Evolutionary conservation across 2,797 vertebrate species (phyloP).

Genomic region (Schizothorax lantsangensis): DNA sequence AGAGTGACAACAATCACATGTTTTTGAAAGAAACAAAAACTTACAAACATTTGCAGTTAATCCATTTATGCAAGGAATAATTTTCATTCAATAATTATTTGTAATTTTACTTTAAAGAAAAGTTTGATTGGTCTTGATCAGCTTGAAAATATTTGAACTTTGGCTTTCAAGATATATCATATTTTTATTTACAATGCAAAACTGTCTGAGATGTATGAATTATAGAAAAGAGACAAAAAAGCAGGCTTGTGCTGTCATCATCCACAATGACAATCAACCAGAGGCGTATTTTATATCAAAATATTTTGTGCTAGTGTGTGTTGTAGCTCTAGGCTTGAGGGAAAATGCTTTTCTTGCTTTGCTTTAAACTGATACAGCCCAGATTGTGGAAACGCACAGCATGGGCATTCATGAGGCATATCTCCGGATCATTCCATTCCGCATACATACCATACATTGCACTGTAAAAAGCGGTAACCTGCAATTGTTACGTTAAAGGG

Average conservation of each 20-base stretch:
- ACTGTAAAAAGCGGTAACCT: background rate
- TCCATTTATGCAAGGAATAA: background rate
- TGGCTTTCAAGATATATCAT: background rate
- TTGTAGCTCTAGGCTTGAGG: conserved; percentile 46
- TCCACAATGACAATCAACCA: conserved; percentile 32
- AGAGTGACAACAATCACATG: background rate
- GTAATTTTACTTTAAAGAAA: background rate
- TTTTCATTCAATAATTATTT: background rate
- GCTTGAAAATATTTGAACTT: background rate
- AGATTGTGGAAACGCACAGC: conserved; percentile 27
- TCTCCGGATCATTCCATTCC: conserved; percentile 35
- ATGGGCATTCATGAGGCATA: background rate
- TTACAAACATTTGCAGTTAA: background rate
- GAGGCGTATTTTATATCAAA: conserved; percentile 32
- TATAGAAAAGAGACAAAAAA: conserved; percentile 9
- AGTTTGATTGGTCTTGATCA: background rate
- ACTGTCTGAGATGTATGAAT: background rate
- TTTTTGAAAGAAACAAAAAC: background rate
- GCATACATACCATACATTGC: background rate
- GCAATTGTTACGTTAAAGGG: background rate
- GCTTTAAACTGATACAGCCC: background rate
- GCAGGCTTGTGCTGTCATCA: conserved; percentile 56
- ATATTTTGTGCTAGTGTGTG: conserved; percentile 26
- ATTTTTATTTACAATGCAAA: background rate
- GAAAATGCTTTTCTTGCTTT: background rate